Percentiles rank a stretch among this genome's conserved stretches.
Evolutionary conservation across 2,113 vertebrate genomes (phyloP).

Genomic region (Cyprinodon variegatus): DNA sequence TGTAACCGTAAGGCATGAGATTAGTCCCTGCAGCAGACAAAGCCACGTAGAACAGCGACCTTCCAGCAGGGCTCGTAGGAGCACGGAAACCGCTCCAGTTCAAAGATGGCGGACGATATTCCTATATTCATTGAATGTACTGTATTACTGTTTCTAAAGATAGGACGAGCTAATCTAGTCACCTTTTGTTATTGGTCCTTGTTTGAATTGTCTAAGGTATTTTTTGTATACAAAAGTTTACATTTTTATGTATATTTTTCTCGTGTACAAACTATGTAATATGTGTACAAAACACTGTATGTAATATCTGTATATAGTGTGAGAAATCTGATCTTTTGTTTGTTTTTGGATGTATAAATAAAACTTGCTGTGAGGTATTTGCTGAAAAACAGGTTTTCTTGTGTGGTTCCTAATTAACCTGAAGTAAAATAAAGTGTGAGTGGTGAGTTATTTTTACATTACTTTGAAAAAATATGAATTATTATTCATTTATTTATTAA

Average conservation of each 20-base stretch:
- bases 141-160: constrained; percentile 95
- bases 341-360: constrained; percentile 99
- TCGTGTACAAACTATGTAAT: constrained; percentile 99
- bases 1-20: constrained; percentile 85
- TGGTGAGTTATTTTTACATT: no score
- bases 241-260: constrained; percentile 99
- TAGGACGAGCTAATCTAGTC: constrained; percentile 97
- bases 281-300: constrained; percentile 99
- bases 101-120: constrained; percentile 86
- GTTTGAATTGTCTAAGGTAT: constrained; percentile 99
- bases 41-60: constrained; percentile 73
- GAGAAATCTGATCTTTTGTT: constrained; percentile 90
- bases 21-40: constrained; percentile 76
- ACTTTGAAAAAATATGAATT: no score
- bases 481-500: no score
- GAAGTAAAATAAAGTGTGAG: neutral
- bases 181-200: constrained; percentile 99
- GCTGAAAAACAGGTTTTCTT: constrained; percentile 39
- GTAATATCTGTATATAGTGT: constrained; percentile 99
- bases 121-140: constrained; percentile 99
- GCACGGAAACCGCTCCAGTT: constrained; percentile 85
- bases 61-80: constrained; percentile 78
- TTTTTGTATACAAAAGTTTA: constrained; percentile 99
- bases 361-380: constrained; percentile 99
- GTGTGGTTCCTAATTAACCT: neutral